Evolutionary conservation across 2,888 invertebrate species (phyloP), one percentile per base, ranked within the genome.

Genomic region (Campoletis raptor): DNA sequence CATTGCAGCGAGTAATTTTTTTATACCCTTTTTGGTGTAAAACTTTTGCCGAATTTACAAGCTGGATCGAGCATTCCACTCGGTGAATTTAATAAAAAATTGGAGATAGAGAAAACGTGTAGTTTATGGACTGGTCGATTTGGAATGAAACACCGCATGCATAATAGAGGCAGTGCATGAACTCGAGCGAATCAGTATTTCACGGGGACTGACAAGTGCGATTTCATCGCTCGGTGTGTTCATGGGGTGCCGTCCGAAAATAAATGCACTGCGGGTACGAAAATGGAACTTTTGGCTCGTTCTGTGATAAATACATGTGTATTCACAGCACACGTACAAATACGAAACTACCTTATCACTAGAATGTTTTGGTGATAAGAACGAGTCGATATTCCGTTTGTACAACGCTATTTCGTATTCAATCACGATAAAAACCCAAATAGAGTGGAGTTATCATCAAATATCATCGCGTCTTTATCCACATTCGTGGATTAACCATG

Each of bases 231-330:
- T 54, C 40, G 66, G 24, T 21, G 45, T 52, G 81, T 73, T 73
- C 54, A 21, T 57, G 73, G 77, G 42, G 24, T 15, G 37, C 30
- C 30, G 40, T 66, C 52, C 77, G 77, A 85, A 81, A 73, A 73
- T 66, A 66, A 54, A 85, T 85, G 37, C 64, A 66, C 42, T 12
- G 67, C 52, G 72, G 36, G 18, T 52, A 66, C 45, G 81, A 57
- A 81, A 81, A 81, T 74, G 85, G 48, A 81, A 85, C 57, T 70
- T 77, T 77, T 64, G 66, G 78, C 77, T 72, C 67, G 72, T 85
- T 72, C 73, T 77, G 73, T 42, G 57, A 77, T 77, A 57, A 77
- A 81, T 57, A 66, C 78, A 67, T 30, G 42, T 69, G 54, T 57
- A 54, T 45, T 54, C 37, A 15, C 57, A 54, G 21, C 10, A 54